A percentile compares a stretch with the other conserved stretches of the same genome.
Conservation (phyloP, 1,140 invertebrate species). For the Anoplolepis gracilipes region DNA sequence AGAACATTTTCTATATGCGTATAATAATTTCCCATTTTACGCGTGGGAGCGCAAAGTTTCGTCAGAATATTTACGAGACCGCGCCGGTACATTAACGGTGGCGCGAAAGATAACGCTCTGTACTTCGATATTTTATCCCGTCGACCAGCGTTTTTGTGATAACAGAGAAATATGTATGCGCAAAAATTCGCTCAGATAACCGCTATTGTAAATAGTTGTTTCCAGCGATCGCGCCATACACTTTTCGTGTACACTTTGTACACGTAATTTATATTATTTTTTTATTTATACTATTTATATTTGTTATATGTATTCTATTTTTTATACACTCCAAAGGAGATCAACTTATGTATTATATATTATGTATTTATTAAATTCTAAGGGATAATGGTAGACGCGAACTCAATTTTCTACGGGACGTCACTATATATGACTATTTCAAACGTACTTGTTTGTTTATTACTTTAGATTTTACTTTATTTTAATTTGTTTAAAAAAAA, state of each 20-base stretch:
- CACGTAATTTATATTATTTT: background rate
- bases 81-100: conserved; percentile 40
- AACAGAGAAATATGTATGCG: conserved; percentile 46
- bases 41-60: conserved; percentile 45
- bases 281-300: background rate
- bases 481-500: background rate
- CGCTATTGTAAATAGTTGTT: conserved; percentile 27
- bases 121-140: conserved; percentile 56
- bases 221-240: background rate
- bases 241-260: background rate
- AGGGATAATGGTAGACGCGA: background rate
- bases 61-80: conserved; percentile 48
- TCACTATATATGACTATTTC: background rate
- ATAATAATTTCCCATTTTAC: conserved; percentile 56
- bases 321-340: background rate
- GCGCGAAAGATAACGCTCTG: conserved; percentile 44
- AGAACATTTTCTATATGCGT: background rate
- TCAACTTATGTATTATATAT: conserved; percentile 28
- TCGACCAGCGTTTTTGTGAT: conserved; percentile 46
- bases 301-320: background rate
- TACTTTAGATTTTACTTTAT: background rate
- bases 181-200: conserved; percentile 39
- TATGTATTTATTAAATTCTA: too few relatives aligned
- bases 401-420: background rate
- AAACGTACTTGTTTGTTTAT: background rate